Evolutionary conservation across 2,888 invertebrate genomes (phyloP).

Genomic region (Acrobasis repandana): DNA sequence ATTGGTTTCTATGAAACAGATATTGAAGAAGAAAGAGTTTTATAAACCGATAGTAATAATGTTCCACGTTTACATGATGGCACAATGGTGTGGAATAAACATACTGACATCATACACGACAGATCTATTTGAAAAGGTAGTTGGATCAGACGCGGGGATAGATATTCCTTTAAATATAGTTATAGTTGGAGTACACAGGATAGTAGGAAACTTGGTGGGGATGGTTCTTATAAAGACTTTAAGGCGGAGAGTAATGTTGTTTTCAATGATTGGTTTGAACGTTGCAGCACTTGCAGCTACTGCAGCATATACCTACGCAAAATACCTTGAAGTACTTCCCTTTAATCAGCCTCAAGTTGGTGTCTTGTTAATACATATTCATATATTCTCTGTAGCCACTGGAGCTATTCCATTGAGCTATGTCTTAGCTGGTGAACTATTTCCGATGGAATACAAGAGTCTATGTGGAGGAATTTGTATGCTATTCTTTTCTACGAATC

Average conservation of each 20-base stretch:
- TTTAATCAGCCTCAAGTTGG: conserved; percentile 32
- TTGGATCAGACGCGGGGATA: conserved; percentile 30
- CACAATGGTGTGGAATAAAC: conserved; percentile 42
- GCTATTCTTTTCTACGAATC: conserved; percentile 40
- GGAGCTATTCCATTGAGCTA: conserved; percentile 37
- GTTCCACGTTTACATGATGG: conserved; percentile 40
- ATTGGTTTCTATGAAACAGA: conserved; percentile 13
- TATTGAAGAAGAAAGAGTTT: conserved; percentile 38
- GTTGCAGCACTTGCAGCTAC: conserved; percentile 17
- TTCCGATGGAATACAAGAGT: conserved; percentile 39
- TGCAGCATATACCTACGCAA: conserved; percentile 24
- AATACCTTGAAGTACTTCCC: conserved; percentile 4
- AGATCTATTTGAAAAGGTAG: conserved; percentile 33
- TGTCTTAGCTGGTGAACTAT: conserved; percentile 40
- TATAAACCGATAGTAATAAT: conserved; percentile 44
- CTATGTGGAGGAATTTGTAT: conserved; percentile 47
- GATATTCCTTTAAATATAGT: conserved; percentile 35
- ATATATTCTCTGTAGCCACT: conserved; percentile 36
- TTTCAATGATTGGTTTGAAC: conserved; percentile 23
- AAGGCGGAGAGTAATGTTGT: conserved; percentile 25
- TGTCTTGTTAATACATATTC: conserved; percentile 33
- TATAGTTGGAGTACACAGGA: conserved; percentile 36
- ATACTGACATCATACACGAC: conserved; percentile 39
- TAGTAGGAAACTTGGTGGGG: conserved; percentile 37
- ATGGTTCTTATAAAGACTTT: conserved; percentile 35